These are phyloP conservation scores for Aricia agestis DNA, from an alignment of 1,140 invertebrate genomes.

Conservation along the genomic window DNA sequence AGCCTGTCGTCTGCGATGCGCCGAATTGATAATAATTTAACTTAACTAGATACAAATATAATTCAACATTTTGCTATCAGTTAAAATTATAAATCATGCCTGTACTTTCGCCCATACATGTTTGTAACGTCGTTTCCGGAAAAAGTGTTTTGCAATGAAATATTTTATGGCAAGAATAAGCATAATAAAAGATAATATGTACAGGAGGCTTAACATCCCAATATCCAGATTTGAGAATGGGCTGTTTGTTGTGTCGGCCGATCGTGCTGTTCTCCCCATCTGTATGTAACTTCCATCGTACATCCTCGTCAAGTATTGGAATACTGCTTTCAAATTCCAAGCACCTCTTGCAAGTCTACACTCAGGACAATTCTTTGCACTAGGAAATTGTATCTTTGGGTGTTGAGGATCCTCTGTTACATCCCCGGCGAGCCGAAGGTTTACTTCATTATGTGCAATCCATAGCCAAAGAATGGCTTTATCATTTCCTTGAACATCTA, in stretches of 20 bases:
- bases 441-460: slow-evolving; percentile 96
- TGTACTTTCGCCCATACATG: slow-evolving; percentile 81
- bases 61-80: slow-evolving; percentile 22
- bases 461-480: slow-evolving; percentile 95
- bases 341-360: slow-evolving; percentile 80
- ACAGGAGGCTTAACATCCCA: slow-evolving; percentile 71
- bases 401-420: slow-evolving; percentile 92
- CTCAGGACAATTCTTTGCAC: slow-evolving; percentile 79
- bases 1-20: too few relatives aligned
- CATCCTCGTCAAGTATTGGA: slow-evolving; percentile 85
- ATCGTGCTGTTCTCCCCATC: slow-evolving; percentile 43
- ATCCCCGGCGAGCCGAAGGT: slow-evolving; percentile 90
- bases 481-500: slow-evolving; percentile 81
- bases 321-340: slow-evolving; percentile 84
- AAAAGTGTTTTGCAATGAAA: slow-evolving; percentile 82
- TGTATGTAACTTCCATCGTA: slow-evolving; percentile 80
- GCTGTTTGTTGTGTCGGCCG: slow-evolving; percentile 36
- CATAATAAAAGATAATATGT: slow-evolving; percentile 73
- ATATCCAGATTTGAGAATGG: slow-evolving; percentile 65
- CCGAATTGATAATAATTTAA: background rate
- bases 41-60: background rate
- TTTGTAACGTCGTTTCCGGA: slow-evolving; percentile 82
- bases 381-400: slow-evolving; percentile 95
- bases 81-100: slow-evolving; percentile 20
- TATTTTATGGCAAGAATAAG: slow-evolving; percentile 84